Percentiles rank a stretch among this genome's conserved stretches.
Conservation (phyloP, 2,888 invertebrate species). For the Actias luna region DNA sequence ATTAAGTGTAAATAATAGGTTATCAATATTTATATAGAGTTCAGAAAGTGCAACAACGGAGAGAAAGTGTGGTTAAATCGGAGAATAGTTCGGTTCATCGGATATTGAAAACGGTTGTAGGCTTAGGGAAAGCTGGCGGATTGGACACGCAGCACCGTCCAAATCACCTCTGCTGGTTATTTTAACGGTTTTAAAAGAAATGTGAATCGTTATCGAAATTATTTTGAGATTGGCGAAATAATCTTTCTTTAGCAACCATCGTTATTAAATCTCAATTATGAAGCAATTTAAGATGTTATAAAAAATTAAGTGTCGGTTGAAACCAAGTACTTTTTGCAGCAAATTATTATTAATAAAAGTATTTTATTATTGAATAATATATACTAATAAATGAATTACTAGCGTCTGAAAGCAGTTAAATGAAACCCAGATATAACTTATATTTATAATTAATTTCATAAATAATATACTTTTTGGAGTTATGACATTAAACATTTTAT, state of each 20-base stretch:
- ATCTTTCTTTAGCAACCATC: background rate
- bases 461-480: no score
- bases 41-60: conserved; percentile 30
- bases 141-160: conserved; percentile 41
- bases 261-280: background rate
- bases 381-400: no score
- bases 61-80: conserved; percentile 57
- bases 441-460: no score
- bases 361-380: no score
- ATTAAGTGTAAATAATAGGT: background rate
- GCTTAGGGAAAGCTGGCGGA: conserved; percentile 50
- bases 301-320: no score
- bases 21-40: conserved; percentile 10
- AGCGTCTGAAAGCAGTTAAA: no score
- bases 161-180: background rate
- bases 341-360: no score
- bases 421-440: no score
- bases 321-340: no score
- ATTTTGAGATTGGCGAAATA: background rate
- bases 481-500: no score
- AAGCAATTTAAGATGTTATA: background rate
- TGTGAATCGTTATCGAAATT: background rate
- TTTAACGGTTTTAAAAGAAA: background rate
- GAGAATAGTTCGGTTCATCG: conserved; percentile 50
- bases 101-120: conserved; percentile 36